Evolutionary conservation across 1,140 invertebrate genomes (phyloP).

Genomic region (Coelopa frigida): DNA sequence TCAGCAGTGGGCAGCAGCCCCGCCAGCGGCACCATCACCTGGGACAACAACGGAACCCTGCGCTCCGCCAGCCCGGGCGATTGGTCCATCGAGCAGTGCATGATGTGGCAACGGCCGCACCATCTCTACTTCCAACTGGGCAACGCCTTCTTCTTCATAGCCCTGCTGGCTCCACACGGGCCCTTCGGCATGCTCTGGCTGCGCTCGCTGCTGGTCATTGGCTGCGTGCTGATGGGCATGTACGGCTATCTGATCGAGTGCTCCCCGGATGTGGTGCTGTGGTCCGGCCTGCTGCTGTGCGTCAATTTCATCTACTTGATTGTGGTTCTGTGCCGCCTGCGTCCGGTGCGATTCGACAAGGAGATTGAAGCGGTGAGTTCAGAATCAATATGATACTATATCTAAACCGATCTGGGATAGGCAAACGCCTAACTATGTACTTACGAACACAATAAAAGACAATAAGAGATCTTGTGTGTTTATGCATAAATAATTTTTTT

Average conservation of each 20-base stretch:
- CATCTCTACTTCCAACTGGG: constrained; percentile 77
- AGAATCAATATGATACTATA: too few relatives aligned
- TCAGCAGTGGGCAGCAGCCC: constrained; percentile 2
- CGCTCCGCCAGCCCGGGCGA: constrained; percentile 40
- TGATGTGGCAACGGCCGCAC: constrained; percentile 55
- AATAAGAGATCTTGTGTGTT: too few relatives aligned
- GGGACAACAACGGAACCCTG: constrained; percentile 42
- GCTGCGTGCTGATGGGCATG: constrained; percentile 66
- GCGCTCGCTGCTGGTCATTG: constrained; percentile 65
- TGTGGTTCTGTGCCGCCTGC: constrained; percentile 70
- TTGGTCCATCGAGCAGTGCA: constrained; percentile 50
- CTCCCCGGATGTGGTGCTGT: constrained; percentile 75
- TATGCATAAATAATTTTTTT: too few relatives aligned
- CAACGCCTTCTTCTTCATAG: constrained; percentile 72
- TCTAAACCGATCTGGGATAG: too few relatives aligned
- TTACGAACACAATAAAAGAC: too few relatives aligned
- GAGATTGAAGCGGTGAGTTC: constrained; percentile 73
- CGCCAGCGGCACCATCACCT: constrained; percentile 31
- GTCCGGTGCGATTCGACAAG: constrained; percentile 74
- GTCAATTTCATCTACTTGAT: constrained; percentile 78
- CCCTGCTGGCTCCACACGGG: constrained; percentile 70
- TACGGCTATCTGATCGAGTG: constrained; percentile 82
- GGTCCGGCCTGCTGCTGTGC: constrained; percentile 75
- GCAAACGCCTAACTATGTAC: too few relatives aligned
- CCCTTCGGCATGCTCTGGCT: constrained; percentile 73